phyloP scores from a whole-genome alignment of 2,888 invertebrate species.

The Hydrotaea cyrtoneurina region DNA sequence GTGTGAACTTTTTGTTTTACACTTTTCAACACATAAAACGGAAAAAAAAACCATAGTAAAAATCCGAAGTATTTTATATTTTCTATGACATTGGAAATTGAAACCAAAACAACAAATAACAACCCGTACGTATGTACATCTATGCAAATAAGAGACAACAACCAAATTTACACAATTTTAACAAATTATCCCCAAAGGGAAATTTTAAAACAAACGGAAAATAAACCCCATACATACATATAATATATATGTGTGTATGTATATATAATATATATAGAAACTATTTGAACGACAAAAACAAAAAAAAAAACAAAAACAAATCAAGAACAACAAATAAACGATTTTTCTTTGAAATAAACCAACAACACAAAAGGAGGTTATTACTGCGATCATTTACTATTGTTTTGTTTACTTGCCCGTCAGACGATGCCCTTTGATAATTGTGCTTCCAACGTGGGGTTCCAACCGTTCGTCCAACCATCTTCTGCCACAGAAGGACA shows the following conservation, averaged over 20 bases:
- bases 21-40: neutral
- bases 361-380: neutral
- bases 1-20: neutral
- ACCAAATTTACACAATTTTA: neutral
- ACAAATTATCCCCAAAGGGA: conserved; percentile 4
- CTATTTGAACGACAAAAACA: conserved; percentile 39
- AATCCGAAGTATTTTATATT: conserved; percentile 29
- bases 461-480: conserved; percentile 25
- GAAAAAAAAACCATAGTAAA: neutral
- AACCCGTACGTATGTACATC: too few species aligned
- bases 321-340: conserved; percentile 41
- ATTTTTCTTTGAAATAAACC: conserved; percentile 22
- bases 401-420: conserved; percentile 1
- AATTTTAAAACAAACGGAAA: conserved; percentile 3
- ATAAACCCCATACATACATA: neutral
- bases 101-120: neutral
- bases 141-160: conserved; percentile 11
- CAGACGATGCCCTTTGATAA: conserved; percentile 59
- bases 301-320: too few species aligned
- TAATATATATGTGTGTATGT: too few species aligned
- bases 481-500: neutral
- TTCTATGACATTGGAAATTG: conserved; percentile 17
- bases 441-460: conserved; percentile 79
- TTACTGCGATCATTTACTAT: neutral
- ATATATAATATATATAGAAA: conserved; percentile 26